phyloP scores from a whole-genome alignment of 2,888 invertebrate species.

The Volucella bombylans region DNA sequence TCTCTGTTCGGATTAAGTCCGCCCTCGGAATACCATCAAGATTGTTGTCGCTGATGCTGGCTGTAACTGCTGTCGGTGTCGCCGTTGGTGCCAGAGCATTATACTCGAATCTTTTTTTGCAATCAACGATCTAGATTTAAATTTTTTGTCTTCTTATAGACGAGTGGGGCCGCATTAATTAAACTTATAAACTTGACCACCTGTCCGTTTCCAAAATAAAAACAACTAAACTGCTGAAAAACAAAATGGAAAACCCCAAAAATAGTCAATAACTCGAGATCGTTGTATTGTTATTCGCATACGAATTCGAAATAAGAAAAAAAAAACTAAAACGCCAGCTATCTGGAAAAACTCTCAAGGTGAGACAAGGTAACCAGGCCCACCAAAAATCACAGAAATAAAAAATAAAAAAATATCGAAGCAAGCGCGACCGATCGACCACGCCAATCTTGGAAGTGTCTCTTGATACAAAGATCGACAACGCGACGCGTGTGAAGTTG shows the following conservation, averaged over 20 bases:
- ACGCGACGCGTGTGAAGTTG: slow-evolving; percentile 56
- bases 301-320: slow-evolving; percentile 16
- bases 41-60: slow-evolving; percentile 30
- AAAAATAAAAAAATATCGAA: slow-evolving; percentile 33
- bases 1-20: slow-evolving; percentile 62
- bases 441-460: slow-evolving; percentile 71
- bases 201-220: slow-evolving; percentile 47
- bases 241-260: slow-evolving; percentile 47
- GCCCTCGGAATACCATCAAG: slow-evolving; percentile 69
- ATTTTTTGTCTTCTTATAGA: slow-evolving; percentile 49
- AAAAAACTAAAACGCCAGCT: slow-evolving; percentile 38
- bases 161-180: slow-evolving; percentile 52
- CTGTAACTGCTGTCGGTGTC: not conserved
- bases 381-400: slow-evolving; percentile 45
- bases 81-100: not conserved
- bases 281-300: slow-evolving; percentile 42
- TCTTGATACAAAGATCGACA: slow-evolving; percentile 44
- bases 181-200: slow-evolving; percentile 68
- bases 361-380: slow-evolving; percentile 73
- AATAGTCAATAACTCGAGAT: slow-evolving; percentile 65
- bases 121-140: slow-evolving; percentile 59
- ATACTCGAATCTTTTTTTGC: slow-evolving; percentile 43
- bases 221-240: not conserved
- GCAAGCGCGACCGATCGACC: slow-evolving; percentile 56
- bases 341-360: slow-evolving; percentile 66